Base-by-base conservation (phyloP, 2,888 invertebrate genomes). In the Beris morrisii region DNA sequence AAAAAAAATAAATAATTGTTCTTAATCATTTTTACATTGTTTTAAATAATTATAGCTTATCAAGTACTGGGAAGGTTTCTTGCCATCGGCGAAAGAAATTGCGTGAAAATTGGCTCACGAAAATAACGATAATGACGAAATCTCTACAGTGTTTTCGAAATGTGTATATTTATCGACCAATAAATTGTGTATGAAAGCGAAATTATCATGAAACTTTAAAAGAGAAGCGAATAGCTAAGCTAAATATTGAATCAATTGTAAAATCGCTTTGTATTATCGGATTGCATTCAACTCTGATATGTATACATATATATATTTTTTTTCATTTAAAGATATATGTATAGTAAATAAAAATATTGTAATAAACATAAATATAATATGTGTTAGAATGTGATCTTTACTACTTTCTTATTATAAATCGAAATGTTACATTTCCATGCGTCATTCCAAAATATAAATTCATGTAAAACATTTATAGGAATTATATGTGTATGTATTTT, bases 61-160 rank as follows among this genome's bases (percentile, higher is more conserved):
- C 73, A 92, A 94, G 78, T 91, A 92, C 80, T 97, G 97, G 98
- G 97, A 98, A 81, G 88, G 92, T 28, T 98, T 98, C 83, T 83
- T 96, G 73, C 97, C 97, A 0, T 95, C 96, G 81, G 97, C 97
- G 28, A 92, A 93, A 78, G 91, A 93, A 72, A 94, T 96, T 80
- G 90, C 89, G 83, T 94, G 89, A 67, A 48, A 58, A 45, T 38
- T 12, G 31, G 65, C 57, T 48, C 28, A 28, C 50, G 57, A 45
- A 9, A 32, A 46, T 48, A 38, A 56, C 22, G 46, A 57, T 28
- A 50, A 65, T 58, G 32, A 38, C 13, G 53, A 57, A 65, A 57
- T 65, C 32, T 57, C 65, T 57, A 48, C 56, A 50, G 52, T 57
- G 52, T 50, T 53, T 57, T 38, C 56, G 56, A 65, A 65, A 43